A percentile compares a stretch with the other conserved stretches of the same genome.
These are phyloP conservation scores for Melanotaenia duboulayi DNA, from an alignment of 2,113 vertebrate genomes.

Conservation along the genomic window DNA sequence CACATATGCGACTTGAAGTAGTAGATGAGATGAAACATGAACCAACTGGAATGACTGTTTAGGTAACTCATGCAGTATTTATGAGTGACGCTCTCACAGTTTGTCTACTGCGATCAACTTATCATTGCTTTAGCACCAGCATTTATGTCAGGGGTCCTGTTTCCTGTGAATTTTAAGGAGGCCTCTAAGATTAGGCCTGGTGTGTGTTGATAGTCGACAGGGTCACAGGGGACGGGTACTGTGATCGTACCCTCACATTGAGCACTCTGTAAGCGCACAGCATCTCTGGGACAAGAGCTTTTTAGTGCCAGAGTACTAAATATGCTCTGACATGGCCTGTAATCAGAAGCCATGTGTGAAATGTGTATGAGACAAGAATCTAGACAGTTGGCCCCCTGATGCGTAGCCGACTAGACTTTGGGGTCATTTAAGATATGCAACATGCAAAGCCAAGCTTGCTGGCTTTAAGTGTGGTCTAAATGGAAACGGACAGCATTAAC, in stretches of 20 bases:
- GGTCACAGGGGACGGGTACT: constrained; percentile 30
- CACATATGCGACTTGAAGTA: too few relatives aligned
- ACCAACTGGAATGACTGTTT: background rate
- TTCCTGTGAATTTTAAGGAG: constrained; percentile 35
- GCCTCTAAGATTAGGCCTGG: constrained; percentile 31
- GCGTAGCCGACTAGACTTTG: constrained; percentile 29
- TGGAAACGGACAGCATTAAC: constrained; percentile 66
- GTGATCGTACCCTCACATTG: constrained; percentile 1
- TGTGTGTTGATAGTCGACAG: constrained; percentile 38
- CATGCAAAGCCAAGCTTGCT: constrained; percentile 11
- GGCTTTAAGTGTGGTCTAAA: constrained; percentile 51
- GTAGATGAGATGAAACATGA: constrained; percentile 2
- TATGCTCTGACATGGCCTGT: constrained; percentile 51
- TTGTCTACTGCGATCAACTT: constrained; percentile 10
- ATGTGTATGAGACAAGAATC: constrained; percentile 57
- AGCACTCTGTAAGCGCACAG: background rate
- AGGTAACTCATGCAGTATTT: constrained; percentile 16
- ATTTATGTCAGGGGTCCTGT: constrained; percentile 53
- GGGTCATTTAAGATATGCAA: constrained; percentile 32
- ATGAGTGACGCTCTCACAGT: too few relatives aligned
- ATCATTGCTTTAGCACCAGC: constrained; percentile 39
- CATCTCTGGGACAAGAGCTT: constrained; percentile 17
- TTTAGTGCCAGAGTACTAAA: constrained; percentile 20
- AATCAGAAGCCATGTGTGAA: constrained; percentile 53
- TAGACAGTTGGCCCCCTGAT: constrained; percentile 24